phyloP scores from a whole-genome alignment of 2,888 invertebrate genomes.

The Leptogaster cylindrica region DNA sequence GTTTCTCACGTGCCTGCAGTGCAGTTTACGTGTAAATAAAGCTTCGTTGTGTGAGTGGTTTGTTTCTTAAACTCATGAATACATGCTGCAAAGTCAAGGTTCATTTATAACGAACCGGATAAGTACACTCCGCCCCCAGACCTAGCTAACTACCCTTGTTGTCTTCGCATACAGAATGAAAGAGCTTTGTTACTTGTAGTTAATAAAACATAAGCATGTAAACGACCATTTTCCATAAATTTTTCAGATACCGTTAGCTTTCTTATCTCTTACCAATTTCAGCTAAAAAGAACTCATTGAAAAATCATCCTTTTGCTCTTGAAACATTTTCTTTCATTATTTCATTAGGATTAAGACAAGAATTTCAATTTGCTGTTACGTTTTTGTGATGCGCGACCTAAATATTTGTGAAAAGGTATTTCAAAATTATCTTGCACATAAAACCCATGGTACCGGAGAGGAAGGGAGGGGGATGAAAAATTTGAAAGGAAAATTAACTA shows the following conservation, averaged over 20 bases:
- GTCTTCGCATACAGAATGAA: conserved; percentile 19
- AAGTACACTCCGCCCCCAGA: neutral
- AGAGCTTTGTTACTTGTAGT: neutral
- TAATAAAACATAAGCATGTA: conserved; percentile 37
- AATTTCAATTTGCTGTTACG: conserved; percentile 22
- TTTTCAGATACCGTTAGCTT: conserved; percentile 39
- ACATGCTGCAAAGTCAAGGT: neutral
- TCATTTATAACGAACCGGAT: neutral
- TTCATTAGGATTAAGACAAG: conserved; percentile 37
- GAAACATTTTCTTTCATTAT: conserved; percentile 28
- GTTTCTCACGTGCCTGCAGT: neutral
- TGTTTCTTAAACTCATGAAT: conserved; percentile 17
- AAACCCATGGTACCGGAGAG: neutral
- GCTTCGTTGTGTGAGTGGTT: neutral
- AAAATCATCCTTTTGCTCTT: conserved; percentile 32
- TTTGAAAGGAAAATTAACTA: neutral
- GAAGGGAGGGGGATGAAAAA: neutral
- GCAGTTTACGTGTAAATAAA: conserved; percentile 6
- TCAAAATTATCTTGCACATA: neutral
- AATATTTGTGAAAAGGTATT: neutral
- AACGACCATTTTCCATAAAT: conserved; percentile 41
- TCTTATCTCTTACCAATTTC: conserved; percentile 36
- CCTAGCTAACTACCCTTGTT: no score
- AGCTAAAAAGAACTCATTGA: conserved; percentile 32
- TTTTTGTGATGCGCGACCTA: neutral